phyloP scores from a whole-genome alignment of 2,888 invertebrate species.

The Oxystoma pomonae region DNA sequence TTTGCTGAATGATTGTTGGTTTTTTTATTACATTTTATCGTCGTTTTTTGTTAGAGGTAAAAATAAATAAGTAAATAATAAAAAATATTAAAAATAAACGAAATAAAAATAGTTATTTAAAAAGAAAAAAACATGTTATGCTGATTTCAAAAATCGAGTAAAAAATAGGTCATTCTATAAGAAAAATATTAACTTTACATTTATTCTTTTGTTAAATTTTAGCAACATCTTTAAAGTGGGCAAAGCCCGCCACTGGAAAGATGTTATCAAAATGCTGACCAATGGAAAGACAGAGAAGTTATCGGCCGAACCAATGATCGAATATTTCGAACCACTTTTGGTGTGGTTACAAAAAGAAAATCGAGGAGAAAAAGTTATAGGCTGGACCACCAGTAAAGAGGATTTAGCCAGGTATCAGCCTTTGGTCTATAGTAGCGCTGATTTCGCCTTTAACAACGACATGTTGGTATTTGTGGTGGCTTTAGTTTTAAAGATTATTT shows the following conservation, averaged over 20 bases:
- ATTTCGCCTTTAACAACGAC: background rate
- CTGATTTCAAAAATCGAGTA: no score
- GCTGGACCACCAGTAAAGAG: slow-evolving; percentile 68
- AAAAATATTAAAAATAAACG: no score
- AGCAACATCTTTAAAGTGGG: slow-evolving; percentile 69
- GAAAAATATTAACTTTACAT: no score
- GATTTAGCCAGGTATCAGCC: slow-evolving; percentile 58
- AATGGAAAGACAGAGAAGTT: slow-evolving; percentile 66
- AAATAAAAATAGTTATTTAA: no score
- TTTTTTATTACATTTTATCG: no score
- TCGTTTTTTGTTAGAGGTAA: no score
- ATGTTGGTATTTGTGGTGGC: background rate
- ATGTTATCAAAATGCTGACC: slow-evolving; percentile 68
- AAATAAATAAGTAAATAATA: no score
- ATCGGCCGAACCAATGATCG: slow-evolving; percentile 71
- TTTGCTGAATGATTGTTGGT: no score
- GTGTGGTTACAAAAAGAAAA: slow-evolving; percentile 76
- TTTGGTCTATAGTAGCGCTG: slow-evolving; percentile 24
- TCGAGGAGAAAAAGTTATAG: slow-evolving; percentile 64
- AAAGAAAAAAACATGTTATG: no score
- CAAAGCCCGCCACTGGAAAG: slow-evolving; percentile 63
- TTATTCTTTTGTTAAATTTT: no score
- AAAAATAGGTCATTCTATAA: no score
- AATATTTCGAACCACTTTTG: slow-evolving; percentile 77
- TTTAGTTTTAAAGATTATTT: background rate